Conservation (phyloP, 2,113 vertebrate species). For the Dermatemys mawii region DNA sequence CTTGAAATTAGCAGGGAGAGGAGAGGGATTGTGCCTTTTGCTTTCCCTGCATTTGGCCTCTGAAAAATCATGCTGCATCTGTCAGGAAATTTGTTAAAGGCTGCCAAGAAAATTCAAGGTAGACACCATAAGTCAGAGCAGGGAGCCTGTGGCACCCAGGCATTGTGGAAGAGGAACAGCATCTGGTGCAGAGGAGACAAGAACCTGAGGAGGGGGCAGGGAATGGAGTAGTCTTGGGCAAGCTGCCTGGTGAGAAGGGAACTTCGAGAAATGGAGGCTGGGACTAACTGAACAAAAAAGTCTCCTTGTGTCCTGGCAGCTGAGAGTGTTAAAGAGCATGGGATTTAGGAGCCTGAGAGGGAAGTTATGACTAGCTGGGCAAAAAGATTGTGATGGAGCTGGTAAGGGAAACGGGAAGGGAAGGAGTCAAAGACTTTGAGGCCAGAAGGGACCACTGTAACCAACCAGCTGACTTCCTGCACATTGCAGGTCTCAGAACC, state of each 20-base stretch:
- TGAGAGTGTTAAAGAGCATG: neutral
- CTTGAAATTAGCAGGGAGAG: neutral
- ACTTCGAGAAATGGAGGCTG: neutral
- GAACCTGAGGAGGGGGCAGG: too few relatives aligned
- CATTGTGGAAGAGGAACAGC: neutral
- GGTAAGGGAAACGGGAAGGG: neutral
- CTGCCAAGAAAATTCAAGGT: neutral
- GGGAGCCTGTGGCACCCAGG: neutral
- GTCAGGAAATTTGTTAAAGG: neutral
- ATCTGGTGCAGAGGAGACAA: neutral
- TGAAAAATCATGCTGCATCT: neutral
- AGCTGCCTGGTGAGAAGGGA: neutral
- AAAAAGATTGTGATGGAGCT: neutral
- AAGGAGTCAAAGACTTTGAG: neutral
- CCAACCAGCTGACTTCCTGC: neutral
- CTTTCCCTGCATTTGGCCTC: neutral
- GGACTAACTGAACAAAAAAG: neutral
- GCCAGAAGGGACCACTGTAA: neutral
- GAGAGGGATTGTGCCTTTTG: neutral
- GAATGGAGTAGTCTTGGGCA: neutral
- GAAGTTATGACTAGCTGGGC: neutral
- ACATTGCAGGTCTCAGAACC: neutral
- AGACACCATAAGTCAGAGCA: neutral
- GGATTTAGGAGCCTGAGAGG: neutral
- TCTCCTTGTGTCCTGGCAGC: neutral